These are phyloP conservation scores for Callospermophilus lateralis DNA, from an alignment of 2,113 vertebrate species.

Conservation along the genomic window DNA sequence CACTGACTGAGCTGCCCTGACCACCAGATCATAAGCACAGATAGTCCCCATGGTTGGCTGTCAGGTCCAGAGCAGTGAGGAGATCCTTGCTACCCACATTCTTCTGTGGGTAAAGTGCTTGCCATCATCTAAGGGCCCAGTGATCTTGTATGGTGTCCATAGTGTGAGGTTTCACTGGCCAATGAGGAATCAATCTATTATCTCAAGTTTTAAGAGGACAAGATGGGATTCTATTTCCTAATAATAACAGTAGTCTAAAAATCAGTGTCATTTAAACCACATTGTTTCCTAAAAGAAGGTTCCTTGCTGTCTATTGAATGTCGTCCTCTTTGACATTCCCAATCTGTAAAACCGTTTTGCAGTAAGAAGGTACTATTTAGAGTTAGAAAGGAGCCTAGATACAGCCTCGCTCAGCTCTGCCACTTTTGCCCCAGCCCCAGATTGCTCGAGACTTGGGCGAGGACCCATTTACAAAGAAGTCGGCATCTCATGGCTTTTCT, in stretches of 20 bases:
- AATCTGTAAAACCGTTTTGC: not conserved
- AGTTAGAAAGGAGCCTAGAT: not conserved
- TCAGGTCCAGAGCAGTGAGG: not conserved
- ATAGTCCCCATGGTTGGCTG: not conserved
- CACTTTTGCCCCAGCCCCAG: not conserved
- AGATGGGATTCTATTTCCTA: not conserved
- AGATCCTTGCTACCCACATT: not conserved
- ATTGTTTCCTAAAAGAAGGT: not conserved
- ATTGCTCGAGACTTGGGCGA: not conserved
- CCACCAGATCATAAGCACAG: not conserved
- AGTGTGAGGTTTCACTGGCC: not conserved
- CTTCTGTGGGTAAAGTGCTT: not conserved
- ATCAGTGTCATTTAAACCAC: constrained; percentile 13
- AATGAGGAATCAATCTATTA: not conserved
- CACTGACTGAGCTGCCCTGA: not conserved
- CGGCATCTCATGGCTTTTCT: not conserved
- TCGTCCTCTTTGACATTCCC: not conserved
- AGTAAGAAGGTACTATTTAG: constrained; percentile 22
- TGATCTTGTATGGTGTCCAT: not conserved
- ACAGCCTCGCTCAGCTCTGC: not conserved
- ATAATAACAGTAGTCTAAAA: not conserved
- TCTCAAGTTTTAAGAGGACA: not conserved
- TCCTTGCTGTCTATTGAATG: not conserved
- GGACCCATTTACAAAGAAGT: not conserved
- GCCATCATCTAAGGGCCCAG: not conserved